These are phyloP conservation scores for Vombatus ursinus DNA, from an alignment of 2,113 vertebrate genomes.

Conservation along the genomic window DNA sequence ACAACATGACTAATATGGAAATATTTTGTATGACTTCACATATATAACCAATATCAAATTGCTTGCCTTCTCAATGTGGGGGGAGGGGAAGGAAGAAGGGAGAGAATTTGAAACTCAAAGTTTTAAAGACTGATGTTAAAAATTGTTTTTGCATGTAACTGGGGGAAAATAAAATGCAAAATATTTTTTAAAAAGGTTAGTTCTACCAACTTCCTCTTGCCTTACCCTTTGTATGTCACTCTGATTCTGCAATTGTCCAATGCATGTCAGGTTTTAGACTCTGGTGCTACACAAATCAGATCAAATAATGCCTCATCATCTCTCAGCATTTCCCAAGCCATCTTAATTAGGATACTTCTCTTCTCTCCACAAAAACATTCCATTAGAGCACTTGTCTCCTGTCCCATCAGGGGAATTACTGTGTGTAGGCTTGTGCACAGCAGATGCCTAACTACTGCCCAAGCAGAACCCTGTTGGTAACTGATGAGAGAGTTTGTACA, in stretches of 20 bases:
- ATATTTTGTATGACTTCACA: no score
- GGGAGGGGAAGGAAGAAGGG: no score
- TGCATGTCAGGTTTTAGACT: not conserved
- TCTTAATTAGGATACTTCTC: slow-evolving; percentile 55
- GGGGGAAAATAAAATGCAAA: no score
- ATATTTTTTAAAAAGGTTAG: not conserved
- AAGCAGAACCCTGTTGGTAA: not conserved
- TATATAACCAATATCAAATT: no score
- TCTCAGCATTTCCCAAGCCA: not conserved
- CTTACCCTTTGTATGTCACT: not conserved
- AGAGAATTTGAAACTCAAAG: no score
- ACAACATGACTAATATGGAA: no score
- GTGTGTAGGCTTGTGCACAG: not conserved
- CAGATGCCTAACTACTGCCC: not conserved
- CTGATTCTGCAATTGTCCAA: slow-evolving; percentile 10
- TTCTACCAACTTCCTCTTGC: slow-evolving; percentile 6
- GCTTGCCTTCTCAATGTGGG: no score
- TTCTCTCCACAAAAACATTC: slow-evolving; percentile 39
- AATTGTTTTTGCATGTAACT: no score
- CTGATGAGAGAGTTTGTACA: not conserved
- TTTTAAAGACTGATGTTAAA: no score
- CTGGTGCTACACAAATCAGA: slow-evolving; percentile 24
- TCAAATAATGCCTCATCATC: slow-evolving; percentile 17
- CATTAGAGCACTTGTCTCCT: not conserved
- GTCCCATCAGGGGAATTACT: not conserved